These are phyloP conservation scores for Antechinus stuartii DNA, from an alignment of 2,113 vertebrate species.

Conservation along the genomic window DNA sequence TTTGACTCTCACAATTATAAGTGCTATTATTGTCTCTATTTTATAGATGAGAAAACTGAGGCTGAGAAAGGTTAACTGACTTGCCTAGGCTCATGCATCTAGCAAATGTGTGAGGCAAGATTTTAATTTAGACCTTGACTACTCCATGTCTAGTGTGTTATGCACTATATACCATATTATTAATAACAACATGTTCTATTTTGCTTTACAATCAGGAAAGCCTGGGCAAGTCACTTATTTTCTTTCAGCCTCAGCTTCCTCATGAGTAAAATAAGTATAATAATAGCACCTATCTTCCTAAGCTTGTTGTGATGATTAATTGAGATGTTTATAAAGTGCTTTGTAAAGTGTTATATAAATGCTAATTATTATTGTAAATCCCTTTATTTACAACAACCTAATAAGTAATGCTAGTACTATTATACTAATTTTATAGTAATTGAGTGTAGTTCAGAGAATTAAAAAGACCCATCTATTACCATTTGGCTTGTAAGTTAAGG, in stretches of 20 bases:
- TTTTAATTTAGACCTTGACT: background rate
- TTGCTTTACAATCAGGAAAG: background rate
- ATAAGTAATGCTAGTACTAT: background rate
- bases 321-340: too few relatives aligned
- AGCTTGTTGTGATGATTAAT: too few relatives aligned
- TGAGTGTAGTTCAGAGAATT: background rate
- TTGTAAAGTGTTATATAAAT: background rate
- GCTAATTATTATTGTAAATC: background rate
- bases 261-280: too few relatives aligned
- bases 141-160: background rate
- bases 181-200: background rate
- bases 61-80: background rate
- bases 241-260: background rate
- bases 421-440: background rate
- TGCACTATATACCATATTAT: background rate
- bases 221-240: constrained; percentile 36
- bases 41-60: background rate
- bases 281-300: too few relatives aligned
- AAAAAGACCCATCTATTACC: background rate
- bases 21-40: background rate
- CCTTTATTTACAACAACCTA: background rate
- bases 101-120: background rate
- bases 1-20: background rate
- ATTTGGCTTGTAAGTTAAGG: background rate
- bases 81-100: background rate